Percentiles rank a stretch among this genome's conserved stretches.
These are phyloP conservation scores for Trachemys scripta DNA, from an alignment of 2,113 vertebrate species.

Conservation along the genomic window DNA sequence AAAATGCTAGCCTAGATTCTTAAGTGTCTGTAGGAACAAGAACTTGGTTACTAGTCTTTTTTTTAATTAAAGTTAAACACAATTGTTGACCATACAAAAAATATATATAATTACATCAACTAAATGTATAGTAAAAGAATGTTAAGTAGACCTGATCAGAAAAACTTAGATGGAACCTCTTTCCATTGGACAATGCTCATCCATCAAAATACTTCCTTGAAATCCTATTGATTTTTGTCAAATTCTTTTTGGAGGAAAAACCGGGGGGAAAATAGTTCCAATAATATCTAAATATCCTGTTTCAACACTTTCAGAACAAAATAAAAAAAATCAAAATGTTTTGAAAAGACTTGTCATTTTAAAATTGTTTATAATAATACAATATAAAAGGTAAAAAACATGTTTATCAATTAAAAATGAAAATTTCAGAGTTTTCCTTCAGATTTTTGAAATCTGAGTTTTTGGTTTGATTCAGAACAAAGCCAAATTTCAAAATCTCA, in stretches of 20 bases:
- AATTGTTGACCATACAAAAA: background rate
- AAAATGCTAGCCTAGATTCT: background rate
- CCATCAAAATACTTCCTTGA: background rate
- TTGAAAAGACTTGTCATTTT: no score
- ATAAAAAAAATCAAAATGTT: no score
- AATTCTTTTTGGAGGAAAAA: background rate
- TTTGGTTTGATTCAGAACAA: background rate
- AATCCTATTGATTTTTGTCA: background rate
- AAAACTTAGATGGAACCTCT: background rate
- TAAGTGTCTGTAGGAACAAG: background rate
- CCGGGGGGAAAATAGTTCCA: background rate
- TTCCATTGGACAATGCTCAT: background rate
- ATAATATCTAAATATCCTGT: background rate
- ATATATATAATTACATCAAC: background rate
- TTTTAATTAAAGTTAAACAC: background rate
- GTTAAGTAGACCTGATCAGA: background rate
- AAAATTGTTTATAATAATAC: no score
- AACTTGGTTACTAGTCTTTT: background rate
- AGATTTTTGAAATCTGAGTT: background rate
- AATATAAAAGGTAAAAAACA: no score
- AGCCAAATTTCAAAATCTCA: background rate
- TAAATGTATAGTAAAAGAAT: background rate
- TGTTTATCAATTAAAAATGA: background rate
- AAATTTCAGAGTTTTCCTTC: background rate
- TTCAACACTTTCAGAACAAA: background rate